phyloP scores from a whole-genome alignment of 2,888 invertebrate species.

The Entomobrya multifasciata region DNA sequence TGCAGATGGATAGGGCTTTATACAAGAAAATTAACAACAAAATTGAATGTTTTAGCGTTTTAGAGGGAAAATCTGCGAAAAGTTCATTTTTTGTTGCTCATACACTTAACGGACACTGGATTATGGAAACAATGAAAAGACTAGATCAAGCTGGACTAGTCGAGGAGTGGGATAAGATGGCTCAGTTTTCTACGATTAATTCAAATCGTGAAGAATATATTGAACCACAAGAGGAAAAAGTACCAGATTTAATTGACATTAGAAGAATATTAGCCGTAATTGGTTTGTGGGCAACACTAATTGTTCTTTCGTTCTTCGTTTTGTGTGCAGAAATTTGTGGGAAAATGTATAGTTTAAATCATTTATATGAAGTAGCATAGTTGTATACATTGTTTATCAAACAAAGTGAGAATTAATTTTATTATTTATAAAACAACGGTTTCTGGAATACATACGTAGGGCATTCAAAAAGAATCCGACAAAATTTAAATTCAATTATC shows the following conservation, averaged over 20 bases:
- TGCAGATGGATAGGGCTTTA: neutral
- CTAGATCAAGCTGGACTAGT: slow-evolving; percentile 8
- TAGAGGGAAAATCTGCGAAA: neutral
- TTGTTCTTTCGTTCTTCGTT: no score
- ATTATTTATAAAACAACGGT: no score
- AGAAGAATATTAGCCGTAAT: neutral
- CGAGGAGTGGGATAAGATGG: neutral
- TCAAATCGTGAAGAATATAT: neutral
- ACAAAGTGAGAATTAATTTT: no score
- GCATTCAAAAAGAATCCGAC: no score
- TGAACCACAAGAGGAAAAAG: neutral
- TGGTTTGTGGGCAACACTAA: neutral
- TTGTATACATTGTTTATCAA: no score
- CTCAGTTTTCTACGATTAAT: neutral
- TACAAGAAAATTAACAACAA: neutral
- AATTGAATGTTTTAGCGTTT: slow-evolving; percentile 10
- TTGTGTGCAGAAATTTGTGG: no score
- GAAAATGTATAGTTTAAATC: no score
- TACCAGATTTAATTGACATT: neutral
- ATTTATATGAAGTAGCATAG: no score
- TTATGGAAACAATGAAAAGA: neutral
- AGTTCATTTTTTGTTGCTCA: slow-evolving; percentile 16
- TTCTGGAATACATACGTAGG: no score
- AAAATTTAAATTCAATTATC: no score
- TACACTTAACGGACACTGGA: slow-evolving; percentile 25